These are phyloP conservation scores for Caenorhabditis zanzibari DNA, from an alignment of 2,888 invertebrate genomes.

Conservation along the genomic window DNA sequence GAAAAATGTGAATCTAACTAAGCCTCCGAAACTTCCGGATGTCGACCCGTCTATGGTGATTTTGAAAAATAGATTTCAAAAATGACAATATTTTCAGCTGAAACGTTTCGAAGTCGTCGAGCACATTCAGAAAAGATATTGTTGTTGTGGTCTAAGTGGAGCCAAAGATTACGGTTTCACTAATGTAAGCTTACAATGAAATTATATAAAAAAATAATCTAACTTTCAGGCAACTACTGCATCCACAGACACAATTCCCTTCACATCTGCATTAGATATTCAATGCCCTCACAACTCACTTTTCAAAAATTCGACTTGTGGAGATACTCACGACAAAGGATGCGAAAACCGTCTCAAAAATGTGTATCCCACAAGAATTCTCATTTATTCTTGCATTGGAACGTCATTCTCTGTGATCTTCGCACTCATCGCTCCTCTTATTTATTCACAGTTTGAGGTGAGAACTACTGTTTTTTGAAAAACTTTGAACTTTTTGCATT, in stretches of 20 bases:
- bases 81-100: conserved; percentile 1
- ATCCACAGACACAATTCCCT: conserved; percentile 1
- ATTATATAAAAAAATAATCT: background rate
- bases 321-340: conserved; percentile 24
- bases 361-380: conserved; percentile 36
- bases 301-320: conserved; percentile 47
- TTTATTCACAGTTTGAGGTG: conserved; percentile 58
- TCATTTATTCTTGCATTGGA: conserved; percentile 46
- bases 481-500: background rate
- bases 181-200: background rate
- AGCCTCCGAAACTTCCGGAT: background rate
- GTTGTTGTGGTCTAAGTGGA: conserved; percentile 56
- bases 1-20: background rate
- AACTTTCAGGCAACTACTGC: conserved; percentile 28
- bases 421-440: conserved; percentile 20
- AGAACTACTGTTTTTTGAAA: background rate
- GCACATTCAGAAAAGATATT: conserved; percentile 48
- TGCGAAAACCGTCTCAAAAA: conserved; percentile 25
- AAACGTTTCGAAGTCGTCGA: conserved; percentile 8
- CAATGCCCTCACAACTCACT: conserved; percentile 35
- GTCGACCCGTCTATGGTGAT: background rate
- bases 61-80: background rate
- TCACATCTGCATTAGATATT: conserved; percentile 26
- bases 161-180: conserved; percentile 31
- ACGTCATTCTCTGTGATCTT: conserved; percentile 26